Percentiles rank a stretch among this genome's conserved stretches.
Conservation (phyloP, 2,888 invertebrate species). For the Plebejus melissa region DNA sequence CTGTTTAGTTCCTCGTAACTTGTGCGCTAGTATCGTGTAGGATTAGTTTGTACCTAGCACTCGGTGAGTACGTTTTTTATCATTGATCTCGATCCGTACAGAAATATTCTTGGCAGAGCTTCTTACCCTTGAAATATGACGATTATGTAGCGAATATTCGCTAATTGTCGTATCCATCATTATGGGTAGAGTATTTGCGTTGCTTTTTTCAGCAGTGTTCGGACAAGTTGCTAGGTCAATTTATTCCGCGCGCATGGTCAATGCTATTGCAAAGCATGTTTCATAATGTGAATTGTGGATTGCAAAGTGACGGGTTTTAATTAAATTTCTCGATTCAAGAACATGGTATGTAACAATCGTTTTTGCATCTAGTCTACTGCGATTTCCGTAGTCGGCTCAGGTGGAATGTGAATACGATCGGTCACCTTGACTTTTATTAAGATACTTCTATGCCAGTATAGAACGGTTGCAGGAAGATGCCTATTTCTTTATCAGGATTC, state of each 20-base stretch:
- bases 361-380: slow-evolving; percentile 8
- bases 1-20: slow-evolving; percentile 42
- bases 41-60: slow-evolving; percentile 49
- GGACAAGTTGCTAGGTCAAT: slow-evolving; percentile 4
- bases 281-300: slow-evolving; percentile 23
- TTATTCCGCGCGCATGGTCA: slow-evolving; percentile 27
- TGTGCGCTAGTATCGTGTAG: slow-evolving; percentile 58
- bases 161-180: slow-evolving; percentile 18
- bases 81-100: slow-evolving; percentile 57
- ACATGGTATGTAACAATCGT: background rate
- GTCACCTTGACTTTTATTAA: slow-evolving; percentile 25
- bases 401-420: slow-evolving; percentile 20
- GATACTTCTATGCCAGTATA: slow-evolving; percentile 2
- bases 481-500: background rate
- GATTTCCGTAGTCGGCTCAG: slow-evolving; percentile 12
- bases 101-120: slow-evolving; percentile 69
- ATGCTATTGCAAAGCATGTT: slow-evolving; percentile 27
- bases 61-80: slow-evolving; percentile 54
- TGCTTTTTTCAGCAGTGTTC: background rate
- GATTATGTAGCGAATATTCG: slow-evolving; percentile 28
- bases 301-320: slow-evolving; percentile 26
- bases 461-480: background rate
- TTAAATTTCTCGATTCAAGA: slow-evolving; percentile 16
- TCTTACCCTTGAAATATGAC: slow-evolving; percentile 53
- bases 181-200: slow-evolving; percentile 14